These are phyloP conservation scores for Diogma glabrata DNA, from an alignment of 2,888 invertebrate genomes.

Conservation along the genomic window DNA sequence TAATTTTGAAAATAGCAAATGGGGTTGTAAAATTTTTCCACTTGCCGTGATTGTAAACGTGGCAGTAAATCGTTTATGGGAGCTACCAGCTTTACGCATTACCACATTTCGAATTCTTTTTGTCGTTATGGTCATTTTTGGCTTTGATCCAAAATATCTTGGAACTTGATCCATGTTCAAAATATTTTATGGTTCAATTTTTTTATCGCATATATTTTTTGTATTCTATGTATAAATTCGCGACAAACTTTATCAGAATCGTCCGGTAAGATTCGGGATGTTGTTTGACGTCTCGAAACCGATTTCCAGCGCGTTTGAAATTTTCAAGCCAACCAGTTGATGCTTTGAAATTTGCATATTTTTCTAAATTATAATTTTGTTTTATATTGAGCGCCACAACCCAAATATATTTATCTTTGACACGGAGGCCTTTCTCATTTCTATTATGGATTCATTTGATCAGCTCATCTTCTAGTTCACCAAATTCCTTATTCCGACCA, in stretches of 20 bases:
- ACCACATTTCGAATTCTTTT: not conserved
- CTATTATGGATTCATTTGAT: not conserved
- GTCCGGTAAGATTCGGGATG: not conserved
- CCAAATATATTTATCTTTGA: constrained; percentile 7
- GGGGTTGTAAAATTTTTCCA: not conserved
- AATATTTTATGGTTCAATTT: not conserved
- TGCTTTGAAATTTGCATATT: not conserved
- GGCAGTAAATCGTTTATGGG: constrained; percentile 8
- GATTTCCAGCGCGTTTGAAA: not conserved
- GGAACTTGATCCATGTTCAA: constrained; percentile 3
- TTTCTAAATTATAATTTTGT: constrained; percentile 2
- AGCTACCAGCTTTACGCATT: constrained; percentile 2
- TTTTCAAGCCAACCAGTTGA: constrained; percentile 2
- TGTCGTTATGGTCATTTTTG: not conserved
- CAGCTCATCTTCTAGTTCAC: not conserved
- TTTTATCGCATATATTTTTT: not conserved
- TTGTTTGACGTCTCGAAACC: constrained; percentile 4
- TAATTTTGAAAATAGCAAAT: constrained; percentile 3
- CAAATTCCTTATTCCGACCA: constrained; percentile 7
- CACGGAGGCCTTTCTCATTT: not conserved
- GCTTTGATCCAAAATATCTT: not conserved
- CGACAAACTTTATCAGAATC: constrained; percentile 3
- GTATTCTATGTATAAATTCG: constrained; percentile 1
- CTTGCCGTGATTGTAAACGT: constrained; percentile 1
- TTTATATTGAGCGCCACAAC: constrained; percentile 1